Conservation (phyloP, 2,113 vertebrate genomes). For the Axis porcinus region DNA sequence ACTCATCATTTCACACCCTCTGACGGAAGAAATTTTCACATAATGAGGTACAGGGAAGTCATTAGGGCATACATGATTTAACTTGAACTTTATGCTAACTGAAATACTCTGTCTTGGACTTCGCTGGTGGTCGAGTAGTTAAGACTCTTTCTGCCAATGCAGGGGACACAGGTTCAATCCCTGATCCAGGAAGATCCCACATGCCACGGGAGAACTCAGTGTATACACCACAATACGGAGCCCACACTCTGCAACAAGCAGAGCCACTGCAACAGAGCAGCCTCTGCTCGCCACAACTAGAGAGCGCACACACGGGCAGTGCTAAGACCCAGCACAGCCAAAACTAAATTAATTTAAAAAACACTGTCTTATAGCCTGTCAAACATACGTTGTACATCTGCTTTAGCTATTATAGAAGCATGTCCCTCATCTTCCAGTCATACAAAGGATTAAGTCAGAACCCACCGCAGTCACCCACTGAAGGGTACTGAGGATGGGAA, state of each 20-base stretch:
- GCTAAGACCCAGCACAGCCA: not conserved
- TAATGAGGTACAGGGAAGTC: not conserved
- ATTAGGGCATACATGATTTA: not conserved
- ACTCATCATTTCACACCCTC: not conserved
- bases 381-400: not conserved
- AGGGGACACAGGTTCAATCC: not conserved
- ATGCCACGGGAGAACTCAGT: not conserved
- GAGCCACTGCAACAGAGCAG: not conserved
- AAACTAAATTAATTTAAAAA: not conserved
- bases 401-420: not conserved
- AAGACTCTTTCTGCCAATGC: not conserved
- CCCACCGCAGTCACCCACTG: not conserved
- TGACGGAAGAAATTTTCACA: not conserved
- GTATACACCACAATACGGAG: not conserved
- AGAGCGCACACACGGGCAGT: not conserved
- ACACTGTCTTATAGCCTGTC: not conserved
- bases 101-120: not conserved
- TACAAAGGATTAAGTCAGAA: not conserved
- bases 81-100: not conserved
- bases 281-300: not conserved
- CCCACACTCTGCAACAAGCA: not conserved
- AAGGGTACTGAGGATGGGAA: not conserved
- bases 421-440: not conserved
- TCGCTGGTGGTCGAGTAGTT: not conserved
- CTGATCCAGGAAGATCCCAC: not conserved